Evolutionary conservation across 2,888 invertebrate species (phyloP).

Genomic region (Athalia rosae): DNA sequence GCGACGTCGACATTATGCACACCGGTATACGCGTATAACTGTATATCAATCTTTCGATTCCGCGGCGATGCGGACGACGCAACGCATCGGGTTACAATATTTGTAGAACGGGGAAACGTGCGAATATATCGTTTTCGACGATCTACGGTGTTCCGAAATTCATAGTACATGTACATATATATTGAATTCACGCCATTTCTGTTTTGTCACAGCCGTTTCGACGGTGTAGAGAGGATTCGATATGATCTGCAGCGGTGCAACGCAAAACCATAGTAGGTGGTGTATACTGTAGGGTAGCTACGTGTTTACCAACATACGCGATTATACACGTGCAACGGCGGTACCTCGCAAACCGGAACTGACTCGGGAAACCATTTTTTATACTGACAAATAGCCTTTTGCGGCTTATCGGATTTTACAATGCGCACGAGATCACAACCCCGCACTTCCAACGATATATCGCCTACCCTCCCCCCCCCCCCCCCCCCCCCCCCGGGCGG

Average conservation of each 20-base stretch:
- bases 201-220: constrained; percentile 60
- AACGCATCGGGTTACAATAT: too few species aligned
- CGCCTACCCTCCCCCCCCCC: neutral
- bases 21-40: neutral
- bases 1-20: neutral
- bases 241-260: constrained; percentile 16
- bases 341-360: neutral
- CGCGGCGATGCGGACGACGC: too few species aligned
- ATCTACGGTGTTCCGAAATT: neutral
- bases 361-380: constrained; percentile 69
- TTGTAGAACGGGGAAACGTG: neutral
- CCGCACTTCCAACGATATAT: neutral
- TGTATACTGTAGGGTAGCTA: too few species aligned
- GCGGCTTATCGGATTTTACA: constrained; percentile 66
- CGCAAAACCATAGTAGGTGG: neutral
- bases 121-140: neutral
- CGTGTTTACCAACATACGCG: too few species aligned
- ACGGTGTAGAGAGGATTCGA: neutral
- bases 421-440: neutral
- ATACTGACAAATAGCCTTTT: constrained; percentile 70
- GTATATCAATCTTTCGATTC: neutral
- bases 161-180: constrained; percentile 51
- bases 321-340: too few species aligned
- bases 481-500: too few species aligned
- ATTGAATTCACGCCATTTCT: constrained; percentile 73